A percentile compares a stretch with the other conserved stretches of the same genome.
Conservation (phyloP, 2,888 invertebrate species). For the Ramazzottius varieornatus region DNA sequence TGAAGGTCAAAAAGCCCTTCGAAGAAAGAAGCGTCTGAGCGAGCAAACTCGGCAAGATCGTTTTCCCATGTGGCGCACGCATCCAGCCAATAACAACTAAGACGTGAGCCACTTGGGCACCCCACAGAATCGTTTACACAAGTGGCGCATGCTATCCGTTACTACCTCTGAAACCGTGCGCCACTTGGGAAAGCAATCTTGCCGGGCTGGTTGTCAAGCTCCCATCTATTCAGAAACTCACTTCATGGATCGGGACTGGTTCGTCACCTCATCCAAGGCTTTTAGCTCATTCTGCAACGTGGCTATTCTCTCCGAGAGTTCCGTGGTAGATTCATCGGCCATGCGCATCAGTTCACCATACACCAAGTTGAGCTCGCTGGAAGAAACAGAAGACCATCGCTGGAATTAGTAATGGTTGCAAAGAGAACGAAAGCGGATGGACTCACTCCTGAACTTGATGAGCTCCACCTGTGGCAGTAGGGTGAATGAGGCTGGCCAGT, state of each 20-base stretch:
- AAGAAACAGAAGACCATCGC: neutral
- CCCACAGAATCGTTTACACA: too few relatives aligned
- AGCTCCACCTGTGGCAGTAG: neutral
- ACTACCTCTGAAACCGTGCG: too few relatives aligned
- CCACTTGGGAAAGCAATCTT: too few relatives aligned
- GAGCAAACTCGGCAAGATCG: too few relatives aligned
- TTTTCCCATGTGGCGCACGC: too few relatives aligned
- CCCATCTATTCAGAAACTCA: neutral
- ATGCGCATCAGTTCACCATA: neutral
- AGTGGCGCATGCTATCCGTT: too few relatives aligned
- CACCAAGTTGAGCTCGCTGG: neutral
- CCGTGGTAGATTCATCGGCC: neutral
- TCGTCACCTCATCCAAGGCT: neutral
- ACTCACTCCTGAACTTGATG: neutral
- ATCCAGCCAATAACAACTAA: too few relatives aligned
- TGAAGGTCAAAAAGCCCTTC: too few relatives aligned
- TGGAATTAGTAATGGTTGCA: neutral
- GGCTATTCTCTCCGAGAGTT: neutral
- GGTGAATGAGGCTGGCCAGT: neutral
- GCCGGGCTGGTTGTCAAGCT: too few relatives aligned
- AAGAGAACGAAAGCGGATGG: neutral
- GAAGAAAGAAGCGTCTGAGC: too few relatives aligned
- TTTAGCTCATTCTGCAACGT: neutral
- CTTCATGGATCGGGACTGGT: neutral
- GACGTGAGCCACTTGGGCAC: too few relatives aligned